Percentiles rank a stretch among this genome's conserved stretches.
These are phyloP conservation scores for Hypercompe scribonia DNA, from an alignment of 2,888 invertebrate species.

Conservation along the genomic window DNA sequence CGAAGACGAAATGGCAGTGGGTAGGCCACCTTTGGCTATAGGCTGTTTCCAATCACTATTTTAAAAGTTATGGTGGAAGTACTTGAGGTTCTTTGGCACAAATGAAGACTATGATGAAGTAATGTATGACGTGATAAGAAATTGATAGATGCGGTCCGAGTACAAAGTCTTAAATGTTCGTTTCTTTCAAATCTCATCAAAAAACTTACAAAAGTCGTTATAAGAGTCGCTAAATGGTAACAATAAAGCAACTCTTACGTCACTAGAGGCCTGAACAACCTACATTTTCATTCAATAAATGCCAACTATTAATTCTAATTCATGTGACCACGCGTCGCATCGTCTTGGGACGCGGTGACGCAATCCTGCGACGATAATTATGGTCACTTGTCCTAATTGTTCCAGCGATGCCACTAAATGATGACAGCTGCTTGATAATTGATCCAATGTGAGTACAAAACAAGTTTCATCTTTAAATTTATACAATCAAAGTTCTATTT, in stretches of 20 bases:
- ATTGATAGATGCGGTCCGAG: no score
- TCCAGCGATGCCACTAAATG: slow-evolving; percentile 68
- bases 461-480: slow-evolving; percentile 33
- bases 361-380: slow-evolving; percentile 74
- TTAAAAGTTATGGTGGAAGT: not conserved
- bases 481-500: not conserved
- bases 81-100: not conserved
- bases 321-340: slow-evolving; percentile 58
- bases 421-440: slow-evolving; percentile 81
- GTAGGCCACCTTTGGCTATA: not conserved
- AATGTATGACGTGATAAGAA: not conserved
- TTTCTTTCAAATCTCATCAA: not conserved
- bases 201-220: not conserved
- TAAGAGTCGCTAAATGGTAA: not conserved
- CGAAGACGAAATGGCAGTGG: not conserved
- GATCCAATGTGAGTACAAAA: slow-evolving; percentile 63
- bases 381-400: slow-evolving; percentile 83
- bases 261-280: slow-evolving; percentile 58
- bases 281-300: slow-evolving; percentile 66
- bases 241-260: slow-evolving; percentile 40
- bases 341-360: slow-evolving; percentile 71
- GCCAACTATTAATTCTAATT: slow-evolving; percentile 79
- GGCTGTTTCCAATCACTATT: not conserved
- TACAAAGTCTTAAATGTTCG: not conserved
- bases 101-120: not conserved